Evolutionary conservation across 2,888 invertebrate species (phyloP).

Genomic region (Diogma glabrata): DNA sequence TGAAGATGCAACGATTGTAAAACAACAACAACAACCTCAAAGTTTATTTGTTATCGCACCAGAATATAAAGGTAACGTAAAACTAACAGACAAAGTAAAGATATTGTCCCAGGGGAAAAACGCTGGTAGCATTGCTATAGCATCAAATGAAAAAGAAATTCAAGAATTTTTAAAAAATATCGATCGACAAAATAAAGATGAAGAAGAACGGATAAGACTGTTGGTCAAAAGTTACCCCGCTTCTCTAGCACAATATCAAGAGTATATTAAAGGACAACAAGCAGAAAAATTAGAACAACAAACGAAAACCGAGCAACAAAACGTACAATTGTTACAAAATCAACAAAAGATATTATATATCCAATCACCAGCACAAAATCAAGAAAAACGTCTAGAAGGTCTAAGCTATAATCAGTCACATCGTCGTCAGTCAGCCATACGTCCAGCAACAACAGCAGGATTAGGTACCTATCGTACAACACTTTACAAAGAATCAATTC

Average conservation of each 20-base stretch:
- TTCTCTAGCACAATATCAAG: conserved; percentile 11
- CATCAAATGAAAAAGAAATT: too few relatives aligned
- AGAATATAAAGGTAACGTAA: too few relatives aligned
- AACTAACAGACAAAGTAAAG: too few relatives aligned
- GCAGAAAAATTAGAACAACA: conserved; percentile 13
- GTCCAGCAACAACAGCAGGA: not conserved
- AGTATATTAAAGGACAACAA: conserved; percentile 12
- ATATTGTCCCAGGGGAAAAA: too few relatives aligned
- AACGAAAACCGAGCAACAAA: conserved; percentile 12
- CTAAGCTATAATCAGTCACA: not conserved
- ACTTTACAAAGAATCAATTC: too few relatives aligned
- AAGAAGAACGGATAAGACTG: not conserved
- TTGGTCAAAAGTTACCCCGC: not conserved
- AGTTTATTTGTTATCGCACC: too few relatives aligned
- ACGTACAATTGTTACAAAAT: too few relatives aligned
- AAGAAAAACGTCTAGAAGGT: not conserved
- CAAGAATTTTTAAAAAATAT: too few relatives aligned
- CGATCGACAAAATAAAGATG: too few relatives aligned
- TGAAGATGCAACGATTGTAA: conserved; percentile 1
- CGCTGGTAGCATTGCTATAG: too few relatives aligned
- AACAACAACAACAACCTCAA: too few relatives aligned
- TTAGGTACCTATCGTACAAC: not conserved
- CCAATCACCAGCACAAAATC: conserved; percentile 1
- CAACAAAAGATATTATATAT: conserved; percentile 13
- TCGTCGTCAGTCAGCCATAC: not conserved